phyloP scores from a whole-genome alignment of 1,140 invertebrate species.

The Saccostrea echinata region DNA sequence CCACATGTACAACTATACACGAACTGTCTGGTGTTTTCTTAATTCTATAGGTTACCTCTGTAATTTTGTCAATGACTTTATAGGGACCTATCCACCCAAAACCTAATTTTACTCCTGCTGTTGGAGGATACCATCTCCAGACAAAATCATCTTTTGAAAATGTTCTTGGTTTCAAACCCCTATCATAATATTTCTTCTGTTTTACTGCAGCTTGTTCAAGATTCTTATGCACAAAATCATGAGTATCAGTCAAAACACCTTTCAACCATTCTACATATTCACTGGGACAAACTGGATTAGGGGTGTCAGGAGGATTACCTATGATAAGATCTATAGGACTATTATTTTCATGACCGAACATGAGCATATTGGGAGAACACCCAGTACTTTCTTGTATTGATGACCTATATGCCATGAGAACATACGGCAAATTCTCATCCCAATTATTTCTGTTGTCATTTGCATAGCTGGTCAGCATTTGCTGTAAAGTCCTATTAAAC shows the following conservation, averaged over 20 bases:
- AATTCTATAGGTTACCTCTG: constrained; percentile 24
- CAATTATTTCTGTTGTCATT: constrained; percentile 37
- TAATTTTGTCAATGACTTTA: constrained; percentile 37
- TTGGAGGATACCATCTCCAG: constrained; percentile 62
- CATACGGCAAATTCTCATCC: constrained; percentile 51
- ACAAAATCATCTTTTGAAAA: constrained; percentile 47
- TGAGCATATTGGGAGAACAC: constrained; percentile 51
- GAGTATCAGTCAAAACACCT: constrained; percentile 29
- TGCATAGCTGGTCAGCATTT: constrained; percentile 50
- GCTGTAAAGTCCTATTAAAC: constrained; percentile 61
- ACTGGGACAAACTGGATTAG: not conserved
- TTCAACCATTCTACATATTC: constrained; percentile 53
- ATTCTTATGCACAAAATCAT: constrained; percentile 6
- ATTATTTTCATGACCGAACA: constrained; percentile 54
- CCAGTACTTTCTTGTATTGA: constrained; percentile 53
- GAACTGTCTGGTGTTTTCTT: not conserved
- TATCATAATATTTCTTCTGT: no score
- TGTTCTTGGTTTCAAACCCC: not conserved
- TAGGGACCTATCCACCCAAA: constrained; percentile 56
- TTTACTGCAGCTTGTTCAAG: constrained; percentile 11
- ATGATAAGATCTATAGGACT: constrained; percentile 49
- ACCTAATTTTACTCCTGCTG: constrained; percentile 48
- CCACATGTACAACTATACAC: constrained; percentile 37
- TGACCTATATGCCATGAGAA: constrained; percentile 54
- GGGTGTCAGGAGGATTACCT: not conserved